phyloP scores from a whole-genome alignment of 2,888 invertebrate species.

The Dolichopus griseipennis region DNA sequence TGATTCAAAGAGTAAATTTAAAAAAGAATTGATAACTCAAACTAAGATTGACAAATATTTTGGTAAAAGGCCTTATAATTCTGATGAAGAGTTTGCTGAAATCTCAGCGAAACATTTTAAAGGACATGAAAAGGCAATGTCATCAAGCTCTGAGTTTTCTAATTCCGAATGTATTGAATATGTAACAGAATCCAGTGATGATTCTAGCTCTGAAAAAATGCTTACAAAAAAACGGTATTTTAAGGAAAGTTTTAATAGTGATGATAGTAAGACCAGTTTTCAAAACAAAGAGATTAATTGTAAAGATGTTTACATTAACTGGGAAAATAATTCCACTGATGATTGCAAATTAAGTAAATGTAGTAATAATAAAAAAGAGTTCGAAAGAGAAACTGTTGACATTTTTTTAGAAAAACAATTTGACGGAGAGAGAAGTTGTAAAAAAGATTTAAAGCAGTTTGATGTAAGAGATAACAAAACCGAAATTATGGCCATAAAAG shows the following conservation, averaged over 20 bases:
- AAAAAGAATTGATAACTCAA: conserved; percentile 46
- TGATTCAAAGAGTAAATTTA: conserved; percentile 28
- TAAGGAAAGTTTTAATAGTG: background rate
- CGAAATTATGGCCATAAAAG: background rate
- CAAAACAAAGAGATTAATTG: no score
- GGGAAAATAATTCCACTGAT: background rate
- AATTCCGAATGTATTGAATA: background rate
- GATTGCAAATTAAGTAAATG: background rate
- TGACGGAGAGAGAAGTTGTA: background rate
- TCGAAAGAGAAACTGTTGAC: background rate
- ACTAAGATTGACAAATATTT: conserved; percentile 33
- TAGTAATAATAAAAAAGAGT: background rate
- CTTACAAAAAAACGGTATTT: background rate
- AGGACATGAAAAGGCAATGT: background rate
- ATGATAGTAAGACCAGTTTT: background rate
- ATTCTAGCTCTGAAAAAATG: background rate
- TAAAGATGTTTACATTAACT: no score
- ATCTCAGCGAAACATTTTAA: background rate
- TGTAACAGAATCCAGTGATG: background rate
- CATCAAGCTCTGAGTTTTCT: background rate
- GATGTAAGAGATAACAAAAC: background rate
- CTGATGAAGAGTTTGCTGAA: background rate
- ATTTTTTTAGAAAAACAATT: background rate
- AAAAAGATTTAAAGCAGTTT: background rate
- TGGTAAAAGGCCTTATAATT: background rate